Evolutionary conservation across 2,888 invertebrate genomes (phyloP).

Genomic region (Bruchidius siliquastri): DNA sequence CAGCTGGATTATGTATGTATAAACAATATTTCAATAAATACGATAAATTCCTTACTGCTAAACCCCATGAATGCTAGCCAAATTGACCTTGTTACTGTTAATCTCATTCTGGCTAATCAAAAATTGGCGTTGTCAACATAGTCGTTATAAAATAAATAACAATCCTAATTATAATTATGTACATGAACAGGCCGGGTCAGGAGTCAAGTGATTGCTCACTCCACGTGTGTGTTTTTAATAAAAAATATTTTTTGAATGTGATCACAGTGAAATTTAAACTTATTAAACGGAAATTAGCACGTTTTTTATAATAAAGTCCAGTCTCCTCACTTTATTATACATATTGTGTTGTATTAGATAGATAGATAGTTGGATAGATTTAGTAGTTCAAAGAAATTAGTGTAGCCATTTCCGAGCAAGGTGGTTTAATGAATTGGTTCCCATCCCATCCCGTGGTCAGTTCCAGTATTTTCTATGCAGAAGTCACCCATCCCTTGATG

Average conservation of each 20-base stretch:
- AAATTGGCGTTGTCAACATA: not conserved
- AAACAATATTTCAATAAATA: not conserved
- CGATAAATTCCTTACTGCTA: not conserved
- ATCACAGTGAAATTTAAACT: not conserved
- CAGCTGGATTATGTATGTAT: too few relatives aligned
- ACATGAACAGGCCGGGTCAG: not conserved
- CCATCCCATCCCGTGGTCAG: too few relatives aligned
- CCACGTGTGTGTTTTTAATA: not conserved
- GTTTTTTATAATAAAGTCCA: too few relatives aligned
- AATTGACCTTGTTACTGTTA: not conserved
- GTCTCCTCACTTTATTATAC: too few relatives aligned
- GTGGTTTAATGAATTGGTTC: too few relatives aligned
- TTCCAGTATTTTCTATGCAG: too few relatives aligned
- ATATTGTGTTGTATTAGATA: too few relatives aligned
- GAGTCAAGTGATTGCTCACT: not conserved
- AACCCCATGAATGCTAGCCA: not conserved
- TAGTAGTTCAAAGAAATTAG: too few relatives aligned
- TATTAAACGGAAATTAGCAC: too few relatives aligned
- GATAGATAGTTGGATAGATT: too few relatives aligned
- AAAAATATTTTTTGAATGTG: not conserved
- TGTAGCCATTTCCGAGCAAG: too few relatives aligned
- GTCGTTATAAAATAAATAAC: not conserved
- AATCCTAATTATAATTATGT: not conserved
- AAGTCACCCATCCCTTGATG: too few relatives aligned
- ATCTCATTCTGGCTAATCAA: not conserved